Evolutionary conservation across 2,888 invertebrate species (phyloP), one percentile per base, ranked within the genome.

Genomic region (Syritta pipiens): DNA sequence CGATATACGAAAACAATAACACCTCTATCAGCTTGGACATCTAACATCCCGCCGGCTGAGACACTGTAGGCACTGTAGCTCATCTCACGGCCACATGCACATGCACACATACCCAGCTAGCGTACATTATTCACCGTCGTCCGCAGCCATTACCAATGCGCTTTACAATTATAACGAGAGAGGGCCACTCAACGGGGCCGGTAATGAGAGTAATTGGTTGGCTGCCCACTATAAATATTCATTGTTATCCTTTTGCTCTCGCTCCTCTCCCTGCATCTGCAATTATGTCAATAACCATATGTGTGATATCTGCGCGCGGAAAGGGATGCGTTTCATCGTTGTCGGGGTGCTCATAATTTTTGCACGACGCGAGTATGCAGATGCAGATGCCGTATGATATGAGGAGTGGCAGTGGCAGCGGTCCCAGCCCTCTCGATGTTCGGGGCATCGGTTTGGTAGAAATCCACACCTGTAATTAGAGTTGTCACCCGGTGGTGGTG

Each of bases 271-370:
- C 26, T 51, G 17, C 83, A 81, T 81, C 82, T 83, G 82, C 82
- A 85, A 85, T 85, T 85, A 85, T 84, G 83, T 82, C 85, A 84
- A 83, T 84, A 84, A 84, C 84, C 83, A 84, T 82, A 79, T 72
- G 60, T 74, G 60, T 72, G 60, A 60, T 53, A 79, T 79, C 74
- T 57, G 42, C 62, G 55, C 37, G 37, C 37, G 28, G 57, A 63
- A 40, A 37, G 24, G 69, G 48, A n/a, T 51, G 63, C 46, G 19
- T 60, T 60, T 48, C 30, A 9, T 30, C 28, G 9, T 12, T 37
- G 20, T 37, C 24, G 10, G 44, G 55, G 35, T 42, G 65, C 55
- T 26, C 60, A 79, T 72, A 68, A 49, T 67, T 72, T 60, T 67
- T 79, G 53, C 40, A 71, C 53, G 51, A 69, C 14, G 24, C 48